These are phyloP conservation scores for Zygogramma bicolorata DNA, from an alignment of 2,888 invertebrate genomes.

Conservation along the genomic window DNA sequence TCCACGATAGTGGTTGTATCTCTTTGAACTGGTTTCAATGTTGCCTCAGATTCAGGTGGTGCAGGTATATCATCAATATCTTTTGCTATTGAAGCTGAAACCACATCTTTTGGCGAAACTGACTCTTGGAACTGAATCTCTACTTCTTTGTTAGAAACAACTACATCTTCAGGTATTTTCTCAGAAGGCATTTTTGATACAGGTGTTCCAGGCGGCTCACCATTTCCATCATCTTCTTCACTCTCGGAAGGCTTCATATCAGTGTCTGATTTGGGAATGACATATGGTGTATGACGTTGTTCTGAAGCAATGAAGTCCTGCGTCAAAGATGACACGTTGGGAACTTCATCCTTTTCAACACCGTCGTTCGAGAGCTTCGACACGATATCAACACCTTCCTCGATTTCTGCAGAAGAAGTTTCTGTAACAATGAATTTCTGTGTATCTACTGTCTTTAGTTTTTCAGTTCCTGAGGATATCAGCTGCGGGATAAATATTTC, in stretches of 20 bases:
- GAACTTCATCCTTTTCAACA: neutral
- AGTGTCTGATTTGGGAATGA: slow-evolving; percentile 14
- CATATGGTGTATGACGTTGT: slow-evolving; percentile 22
- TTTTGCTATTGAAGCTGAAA: neutral
- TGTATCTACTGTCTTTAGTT: neutral
- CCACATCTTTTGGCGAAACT: neutral
- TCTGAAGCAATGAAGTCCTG: slow-evolving; percentile 17
- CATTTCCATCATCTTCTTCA: slow-evolving; percentile 47
- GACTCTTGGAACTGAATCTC: neutral
- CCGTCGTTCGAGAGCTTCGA: neutral
- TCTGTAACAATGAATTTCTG: neutral
- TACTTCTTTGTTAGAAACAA: slow-evolving; percentile 4
- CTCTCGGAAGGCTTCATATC: slow-evolving; percentile 37
- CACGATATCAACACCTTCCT: neutral
- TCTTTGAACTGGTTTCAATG: neutral
- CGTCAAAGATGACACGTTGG: neutral
- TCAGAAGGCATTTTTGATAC: slow-evolving; percentile 42
- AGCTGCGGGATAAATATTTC: neutral
- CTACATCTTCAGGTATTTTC: neutral
- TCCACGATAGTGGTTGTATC: neutral
- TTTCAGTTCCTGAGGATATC: neutral
- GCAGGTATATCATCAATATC: neutral
- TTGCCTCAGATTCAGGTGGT: neutral
- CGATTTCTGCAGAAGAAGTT: neutral
- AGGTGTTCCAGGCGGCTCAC: slow-evolving; percentile 39